Evolutionary conservation across 2,797 vertebrate genomes (phyloP).

Genomic region (Lophius americanus): DNA sequence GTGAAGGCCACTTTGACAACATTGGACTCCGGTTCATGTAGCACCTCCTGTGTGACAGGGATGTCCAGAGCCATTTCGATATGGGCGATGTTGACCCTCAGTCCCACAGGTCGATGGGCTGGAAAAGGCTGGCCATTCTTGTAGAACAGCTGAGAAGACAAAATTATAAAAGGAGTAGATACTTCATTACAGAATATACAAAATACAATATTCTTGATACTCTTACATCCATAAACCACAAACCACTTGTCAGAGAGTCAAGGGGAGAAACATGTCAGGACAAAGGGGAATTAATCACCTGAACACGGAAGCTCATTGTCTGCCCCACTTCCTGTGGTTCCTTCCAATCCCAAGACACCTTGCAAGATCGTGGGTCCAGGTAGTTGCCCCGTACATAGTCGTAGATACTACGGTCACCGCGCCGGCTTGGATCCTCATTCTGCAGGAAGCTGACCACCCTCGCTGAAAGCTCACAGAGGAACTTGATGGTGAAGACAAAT

Average conservation of each 20-base stretch:
- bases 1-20: conserved; percentile 97
- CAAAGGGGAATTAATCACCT: conserved; percentile 76
- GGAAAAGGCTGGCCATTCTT: conserved; percentile 98
- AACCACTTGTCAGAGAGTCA: neutral
- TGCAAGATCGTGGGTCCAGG: conserved; percentile 97
- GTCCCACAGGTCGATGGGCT: conserved; percentile 89
- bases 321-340: conserved; percentile 99
- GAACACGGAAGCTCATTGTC: conserved; percentile 98
- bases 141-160: conserved; percentile 88
- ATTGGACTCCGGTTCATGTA: conserved; percentile 94
- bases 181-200: conserved; percentile 1
- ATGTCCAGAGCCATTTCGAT: conserved; percentile 95
- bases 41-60: conserved; percentile 95
- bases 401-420: conserved; percentile 96
- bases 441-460: conserved; percentile 98
- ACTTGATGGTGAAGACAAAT: conserved; percentile 99
- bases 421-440: conserved; percentile 95
- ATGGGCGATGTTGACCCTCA: conserved; percentile 95
- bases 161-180: neutral
- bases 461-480: conserved; percentile 97
- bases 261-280: neutral
- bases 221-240: neutral
- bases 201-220: neutral
- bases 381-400: conserved; percentile 99
- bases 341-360: conserved; percentile 99